Conservation (phyloP, 2,888 invertebrate species). For the Drosophila quinaria region DNA sequence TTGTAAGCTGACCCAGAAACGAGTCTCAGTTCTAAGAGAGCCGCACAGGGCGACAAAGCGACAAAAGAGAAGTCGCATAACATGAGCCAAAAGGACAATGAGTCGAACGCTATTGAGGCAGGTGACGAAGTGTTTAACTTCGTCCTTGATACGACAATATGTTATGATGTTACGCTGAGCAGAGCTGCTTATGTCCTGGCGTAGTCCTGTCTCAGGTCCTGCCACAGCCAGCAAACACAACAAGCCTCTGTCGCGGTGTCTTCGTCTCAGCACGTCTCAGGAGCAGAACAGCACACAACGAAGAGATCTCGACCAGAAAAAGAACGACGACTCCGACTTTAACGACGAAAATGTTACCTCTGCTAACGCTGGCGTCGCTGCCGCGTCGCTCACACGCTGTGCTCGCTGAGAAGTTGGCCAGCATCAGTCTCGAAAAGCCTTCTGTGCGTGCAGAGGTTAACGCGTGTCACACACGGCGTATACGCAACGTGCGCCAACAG, state of each 20-base stretch:
- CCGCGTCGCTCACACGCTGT: slow-evolving; percentile 39
- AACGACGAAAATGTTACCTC: slow-evolving; percentile 31
- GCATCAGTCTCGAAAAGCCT: slow-evolving; percentile 78
- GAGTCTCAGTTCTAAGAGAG: slow-evolving; percentile 38
- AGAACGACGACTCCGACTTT: slow-evolving; percentile 17
- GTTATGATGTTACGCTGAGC: slow-evolving; percentile 47
- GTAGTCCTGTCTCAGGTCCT: slow-evolving; percentile 16
- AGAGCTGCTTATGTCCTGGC: slow-evolving; percentile 35
- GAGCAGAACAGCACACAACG: slow-evolving; percentile 34
- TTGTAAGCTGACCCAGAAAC: slow-evolving; percentile 58
- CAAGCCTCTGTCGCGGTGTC: slow-evolving; percentile 39
- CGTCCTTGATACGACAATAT: slow-evolving; percentile 82
- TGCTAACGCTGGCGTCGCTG: slow-evolving; percentile 34
- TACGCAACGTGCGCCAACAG: slow-evolving; percentile 61
- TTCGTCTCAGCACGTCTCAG: slow-evolving; percentile 50
- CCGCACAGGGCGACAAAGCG: slow-evolving; percentile 62
- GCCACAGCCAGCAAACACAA: slow-evolving; percentile 41
- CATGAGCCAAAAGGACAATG: slow-evolving; percentile 21
- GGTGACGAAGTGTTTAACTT: slow-evolving; percentile 75
- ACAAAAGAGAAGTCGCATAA: slow-evolving; percentile 61
- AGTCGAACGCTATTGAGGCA: slow-evolving; percentile 46
- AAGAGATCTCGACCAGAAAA: slow-evolving; percentile 41
- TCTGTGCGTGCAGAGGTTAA: slow-evolving; percentile 79
- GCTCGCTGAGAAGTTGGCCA: slow-evolving; percentile 42
- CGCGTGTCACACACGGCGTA: slow-evolving; percentile 71